Evolutionary conservation across 2,888 invertebrate species (phyloP).

Genomic region (Sericinus montela): DNA sequence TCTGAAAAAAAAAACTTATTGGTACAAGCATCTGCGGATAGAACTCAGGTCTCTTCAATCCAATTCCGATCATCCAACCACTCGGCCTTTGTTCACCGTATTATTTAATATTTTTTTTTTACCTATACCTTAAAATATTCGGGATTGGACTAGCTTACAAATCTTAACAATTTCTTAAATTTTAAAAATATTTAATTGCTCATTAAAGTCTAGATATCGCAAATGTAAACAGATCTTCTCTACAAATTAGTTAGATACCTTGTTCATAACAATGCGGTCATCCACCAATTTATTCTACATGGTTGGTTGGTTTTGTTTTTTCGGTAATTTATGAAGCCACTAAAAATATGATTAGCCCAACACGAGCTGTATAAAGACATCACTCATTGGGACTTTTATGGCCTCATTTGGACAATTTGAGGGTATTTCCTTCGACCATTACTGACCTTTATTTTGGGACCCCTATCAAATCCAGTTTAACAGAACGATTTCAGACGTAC

Average conservation of each 20-base stretch:
- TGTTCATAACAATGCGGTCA: constrained; percentile 29
- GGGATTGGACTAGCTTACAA: too few species aligned
- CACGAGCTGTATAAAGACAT: constrained; percentile 57
- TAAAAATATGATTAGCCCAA: constrained; percentile 69
- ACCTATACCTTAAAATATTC: too few species aligned
- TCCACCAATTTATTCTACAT: constrained; percentile 32
- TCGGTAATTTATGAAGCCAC: constrained; percentile 56
- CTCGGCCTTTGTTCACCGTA: too few species aligned
- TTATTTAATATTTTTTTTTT: too few species aligned
- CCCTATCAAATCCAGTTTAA: constrained; percentile 23
- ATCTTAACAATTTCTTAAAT: too few species aligned
- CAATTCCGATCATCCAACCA: too few species aligned
- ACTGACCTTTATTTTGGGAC: constrained; percentile 41
- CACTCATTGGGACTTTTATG: constrained; percentile 66
- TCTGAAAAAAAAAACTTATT: too few species aligned
- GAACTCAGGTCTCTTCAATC: too few species aligned
- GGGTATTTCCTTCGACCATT: constrained; percentile 64
- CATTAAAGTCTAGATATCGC: too few species aligned
- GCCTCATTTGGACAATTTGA: constrained; percentile 65
- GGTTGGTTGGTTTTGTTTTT: constrained; percentile 39
- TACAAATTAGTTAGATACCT: constrained; percentile 2
- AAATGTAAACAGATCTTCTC: too few species aligned
- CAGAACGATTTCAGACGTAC: background rate
- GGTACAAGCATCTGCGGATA: too few species aligned
- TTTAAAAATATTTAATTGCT: too few species aligned